Base-by-base conservation (phyloP, 1,140 invertebrate genomes). In the Calephelis nemesis region DNA sequence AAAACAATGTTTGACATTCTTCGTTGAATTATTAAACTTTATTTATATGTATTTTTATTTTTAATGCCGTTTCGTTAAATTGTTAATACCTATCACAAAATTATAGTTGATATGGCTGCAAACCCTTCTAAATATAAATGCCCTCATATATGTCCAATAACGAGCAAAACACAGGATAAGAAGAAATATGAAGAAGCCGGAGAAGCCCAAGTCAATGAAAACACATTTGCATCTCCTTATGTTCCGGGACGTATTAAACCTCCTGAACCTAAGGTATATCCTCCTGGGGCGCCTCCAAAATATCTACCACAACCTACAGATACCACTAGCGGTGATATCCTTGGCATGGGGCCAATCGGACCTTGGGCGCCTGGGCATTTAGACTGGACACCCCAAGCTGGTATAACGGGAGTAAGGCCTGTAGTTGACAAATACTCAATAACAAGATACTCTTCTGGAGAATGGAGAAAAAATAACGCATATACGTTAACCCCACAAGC, bases 381-480 rank as follows among this genome's bases (percentile, higher is more conserved):
- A 1, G 94, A 95, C 82, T 96, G 94, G 93, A 94, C 94, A 30
- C 95, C 95, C 1, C 87, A 94, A 72, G 93, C 93, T 8, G 95
- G 95, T 4, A 88, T 94, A 7, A 96, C 95, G 0, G 95, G 95
- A 5, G 93, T 95, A 0, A 87, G 95, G 67, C 95, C 95, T 2
- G 94, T 96, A 0, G 95, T 95, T 4, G 95, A 96, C 87, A 95
- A 94, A 78, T 96, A 96, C 79, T 95, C 95, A 0, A 94, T 96
- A 42, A 95, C 95, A 0, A 92, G 93, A 67, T 95, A 93, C 74
- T 95, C 94, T 62, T 93, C 94, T 4, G 93, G 93, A 0, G 94
- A 96, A 83, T 96, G 95, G 95, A 91, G 94, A 42, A 87, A 92
- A 49, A 93, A 94, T 62, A 96, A 96, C 77, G 83, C 81, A 47